A percentile compares a stretch with the other conserved stretches of the same genome.
Conservation (phyloP, 2,797 vertebrate genomes). For the Spinibarbus caldwelli region DNA sequence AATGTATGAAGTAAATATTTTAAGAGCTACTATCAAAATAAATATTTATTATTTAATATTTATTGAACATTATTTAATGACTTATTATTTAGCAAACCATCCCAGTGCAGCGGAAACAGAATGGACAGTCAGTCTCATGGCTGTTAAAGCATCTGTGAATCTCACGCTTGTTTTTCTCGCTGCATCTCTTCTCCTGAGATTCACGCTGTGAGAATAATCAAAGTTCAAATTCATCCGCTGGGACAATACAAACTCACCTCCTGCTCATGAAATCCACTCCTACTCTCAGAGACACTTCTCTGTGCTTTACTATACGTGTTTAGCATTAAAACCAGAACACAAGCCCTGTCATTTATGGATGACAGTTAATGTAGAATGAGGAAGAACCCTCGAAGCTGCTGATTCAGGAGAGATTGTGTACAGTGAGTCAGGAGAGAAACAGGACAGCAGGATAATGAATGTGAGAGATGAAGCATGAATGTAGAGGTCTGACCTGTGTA, state of each 20-base stretch:
- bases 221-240: neutral
- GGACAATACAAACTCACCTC: neutral
- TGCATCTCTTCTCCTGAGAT: slow-evolving; percentile 5
- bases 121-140: neutral
- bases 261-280: neutral
- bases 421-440: too few species aligned
- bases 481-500: slow-evolving; percentile 83
- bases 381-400: neutral
- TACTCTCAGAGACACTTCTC: neutral
- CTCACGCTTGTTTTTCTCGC: neutral
- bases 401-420: too few species aligned
- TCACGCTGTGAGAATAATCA: neutral
- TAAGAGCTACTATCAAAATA: neutral
- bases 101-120: neutral
- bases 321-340: neutral
- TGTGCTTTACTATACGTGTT: neutral
- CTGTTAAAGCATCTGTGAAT: neutral
- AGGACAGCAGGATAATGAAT: neutral
- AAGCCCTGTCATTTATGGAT: neutral
- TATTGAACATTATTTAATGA: neutral
- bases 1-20: neutral
- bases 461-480: too few species aligned
- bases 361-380: neutral
- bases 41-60: neutral
- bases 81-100: neutral